phyloP scores from a whole-genome alignment of 2,888 invertebrate species.

The Pardosa pseudoannulata region DNA sequence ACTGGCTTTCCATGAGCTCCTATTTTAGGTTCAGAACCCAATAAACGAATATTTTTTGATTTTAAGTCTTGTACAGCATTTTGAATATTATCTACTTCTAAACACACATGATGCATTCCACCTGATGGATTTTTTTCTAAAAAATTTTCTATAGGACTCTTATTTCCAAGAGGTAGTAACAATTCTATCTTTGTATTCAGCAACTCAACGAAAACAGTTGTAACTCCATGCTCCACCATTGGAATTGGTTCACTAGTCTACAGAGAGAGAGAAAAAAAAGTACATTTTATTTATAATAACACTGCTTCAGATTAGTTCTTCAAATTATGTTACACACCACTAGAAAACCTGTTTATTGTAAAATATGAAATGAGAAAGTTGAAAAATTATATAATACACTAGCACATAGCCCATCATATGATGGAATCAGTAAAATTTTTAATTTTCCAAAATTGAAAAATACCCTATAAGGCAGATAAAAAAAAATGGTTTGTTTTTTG shows the following conservation, averaged over 20 bases:
- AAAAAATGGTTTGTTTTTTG: no score
- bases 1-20: slow-evolving; percentile 83
- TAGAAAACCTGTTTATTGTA: no score
- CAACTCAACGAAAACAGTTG: slow-evolving; percentile 81
- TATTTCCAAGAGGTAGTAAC: slow-evolving; percentile 81
- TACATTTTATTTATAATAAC: no score
- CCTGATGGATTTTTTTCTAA: slow-evolving; percentile 81
- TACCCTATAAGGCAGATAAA: no score
- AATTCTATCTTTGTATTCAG: slow-evolving; percentile 82
- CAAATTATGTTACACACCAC: no score
- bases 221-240: slow-evolving; percentile 81
- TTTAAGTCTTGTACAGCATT: slow-evolving; percentile 80
- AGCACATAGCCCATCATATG: no score
- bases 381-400: no score
- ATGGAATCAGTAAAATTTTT: no score
- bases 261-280: background rate
- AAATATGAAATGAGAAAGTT: no score
- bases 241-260: slow-evolving; percentile 75
- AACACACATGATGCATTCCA: slow-evolving; percentile 82
- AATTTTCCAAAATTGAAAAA: no score
- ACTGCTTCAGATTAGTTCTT: no score
- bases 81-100: slow-evolving; percentile 81
- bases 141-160: slow-evolving; percentile 81
- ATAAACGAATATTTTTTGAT: slow-evolving; percentile 79
- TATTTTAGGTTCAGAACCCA: slow-evolving; percentile 80